Base-by-base conservation (phyloP, 2,888 invertebrate species). In the Plutella xylostella region DNA sequence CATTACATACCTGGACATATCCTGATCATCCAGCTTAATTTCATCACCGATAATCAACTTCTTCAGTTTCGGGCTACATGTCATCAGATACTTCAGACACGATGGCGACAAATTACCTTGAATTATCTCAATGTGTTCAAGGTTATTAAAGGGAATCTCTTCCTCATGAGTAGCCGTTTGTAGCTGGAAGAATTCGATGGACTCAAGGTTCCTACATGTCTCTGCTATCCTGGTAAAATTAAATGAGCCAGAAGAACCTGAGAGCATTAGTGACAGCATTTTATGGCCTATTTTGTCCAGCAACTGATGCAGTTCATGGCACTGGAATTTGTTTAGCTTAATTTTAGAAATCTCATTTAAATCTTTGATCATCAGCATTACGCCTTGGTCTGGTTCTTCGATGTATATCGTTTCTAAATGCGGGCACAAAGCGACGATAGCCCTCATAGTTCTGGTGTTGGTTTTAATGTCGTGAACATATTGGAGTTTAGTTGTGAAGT, bases 381-480 rank as follows among this genome's bases (percentile, higher is more conserved):
- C 86, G 6, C 87, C 87, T 35, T 75, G 63, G 17, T 86, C 86
- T 1, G 89, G 89, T 15, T 86, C 84, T 57, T 90, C 90, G 34
- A 91, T 61, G 59, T 90, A 89, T 42, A 90, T 76, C 6, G 87
- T 89, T 55, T 90, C 89, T 54, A 90, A 57, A 55, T 77, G 60
- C 0, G 90, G 90, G 59, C 90, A 90, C 0, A 88, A 63, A 31
- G 83, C 79, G 3, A 86, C 63, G 22, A 91, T 88, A 1, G 88
- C 86, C 51, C 86, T 83, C 59, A 89, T 83, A 2, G 84, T 86
- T 45, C 87, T 80, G 54, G 74, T 58, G 51, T 86, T 87, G 1
- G 90, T 90, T 49, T 82, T 78, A 0, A 87, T 87, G 55, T 91
- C 90, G 55, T 90, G 90, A 18, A 90, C 59, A 58, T 90, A 90